Evolutionary conservation across 1,140 invertebrate genomes (phyloP).

Genomic region (Hylyphantes graminicola): DNA sequence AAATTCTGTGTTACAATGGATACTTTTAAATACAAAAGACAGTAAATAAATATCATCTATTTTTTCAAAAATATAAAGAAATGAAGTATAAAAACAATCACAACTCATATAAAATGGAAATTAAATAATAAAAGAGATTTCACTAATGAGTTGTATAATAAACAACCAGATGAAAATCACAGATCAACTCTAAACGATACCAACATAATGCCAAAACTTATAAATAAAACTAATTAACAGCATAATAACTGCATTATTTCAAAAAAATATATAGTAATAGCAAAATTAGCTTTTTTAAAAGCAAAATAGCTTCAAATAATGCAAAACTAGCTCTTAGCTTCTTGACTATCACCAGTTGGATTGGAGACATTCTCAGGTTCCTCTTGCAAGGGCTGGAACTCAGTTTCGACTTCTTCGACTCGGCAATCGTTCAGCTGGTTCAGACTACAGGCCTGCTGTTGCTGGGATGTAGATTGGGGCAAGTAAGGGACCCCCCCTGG

Average conservation of each 20-base stretch:
- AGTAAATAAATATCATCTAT: background rate
- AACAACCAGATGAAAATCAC: conserved; percentile 5
- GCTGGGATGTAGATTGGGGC: conserved; percentile 12
- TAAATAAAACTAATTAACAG: conserved; percentile 11
- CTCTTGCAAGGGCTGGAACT: conserved; percentile 13
- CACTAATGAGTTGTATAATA: no score
- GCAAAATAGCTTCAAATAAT: background rate
- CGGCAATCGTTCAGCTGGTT: conserved; percentile 17
- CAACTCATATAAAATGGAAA: background rate
- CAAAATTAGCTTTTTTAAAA: conserved; percentile 8
- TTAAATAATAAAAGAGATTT: no score
- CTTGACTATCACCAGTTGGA: conserved; percentile 8
- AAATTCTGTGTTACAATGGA: no score
- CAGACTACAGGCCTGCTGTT: background rate
- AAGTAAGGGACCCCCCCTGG: conserved; percentile 38
- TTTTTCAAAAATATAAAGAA: background rate
- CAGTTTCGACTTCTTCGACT: conserved; percentile 54
- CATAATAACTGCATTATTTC: conserved; percentile 27
- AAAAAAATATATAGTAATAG: conserved; percentile 1
- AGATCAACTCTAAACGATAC: background rate
- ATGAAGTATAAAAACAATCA: conserved; percentile 3
- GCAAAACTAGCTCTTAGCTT: conserved; percentile 29
- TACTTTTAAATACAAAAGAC: background rate
- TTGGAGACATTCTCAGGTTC: conserved; percentile 16
- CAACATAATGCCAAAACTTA: background rate